Percentiles rank a stretch among this genome's conserved stretches.
These are phyloP conservation scores for Cyclargus thomasi DNA, from an alignment of 1,140 invertebrate species.

Conservation along the genomic window DNA sequence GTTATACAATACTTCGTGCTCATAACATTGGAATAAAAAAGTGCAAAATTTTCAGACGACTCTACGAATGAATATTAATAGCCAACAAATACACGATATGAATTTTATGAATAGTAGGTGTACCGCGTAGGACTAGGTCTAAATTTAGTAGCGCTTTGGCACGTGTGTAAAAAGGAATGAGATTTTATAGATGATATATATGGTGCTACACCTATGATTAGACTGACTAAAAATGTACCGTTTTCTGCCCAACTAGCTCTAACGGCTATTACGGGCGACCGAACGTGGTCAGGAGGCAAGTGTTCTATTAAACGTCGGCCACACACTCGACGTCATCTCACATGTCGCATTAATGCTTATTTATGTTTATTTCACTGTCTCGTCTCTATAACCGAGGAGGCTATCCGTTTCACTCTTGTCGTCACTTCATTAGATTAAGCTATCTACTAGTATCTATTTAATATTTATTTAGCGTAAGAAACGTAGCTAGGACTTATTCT, in stretches of 20 bases:
- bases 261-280: slow-evolving; percentile 75
- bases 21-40: not conserved
- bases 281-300: slow-evolving; percentile 75
- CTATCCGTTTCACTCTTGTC: slow-evolving; percentile 34
- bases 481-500: slow-evolving; percentile 28
- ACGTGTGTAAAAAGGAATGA: too few species aligned
- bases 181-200: not conserved
- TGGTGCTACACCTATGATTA: not conserved
- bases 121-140: too few species aligned
- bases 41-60: too few species aligned
- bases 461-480: slow-evolving; percentile 15
- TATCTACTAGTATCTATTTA: slow-evolving; percentile 18
- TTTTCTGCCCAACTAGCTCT: slow-evolving; percentile 69
- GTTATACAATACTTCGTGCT: not conserved
- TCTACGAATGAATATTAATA: too few species aligned
- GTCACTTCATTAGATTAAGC: slow-evolving; percentile 30
- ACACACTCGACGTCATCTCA: slow-evolving; percentile 66
- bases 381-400: slow-evolving; percentile 31
- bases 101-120: too few species aligned
- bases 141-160: too few species aligned
- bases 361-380: slow-evolving; percentile 64
- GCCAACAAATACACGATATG: too few species aligned
- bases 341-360: slow-evolving; percentile 75
- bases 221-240: slow-evolving; percentile 32
- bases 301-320: slow-evolving; percentile 73